These are phyloP conservation scores for Cosmorhoe ocellata DNA, from an alignment of 2,888 invertebrate genomes.

Conservation along the genomic window DNA sequence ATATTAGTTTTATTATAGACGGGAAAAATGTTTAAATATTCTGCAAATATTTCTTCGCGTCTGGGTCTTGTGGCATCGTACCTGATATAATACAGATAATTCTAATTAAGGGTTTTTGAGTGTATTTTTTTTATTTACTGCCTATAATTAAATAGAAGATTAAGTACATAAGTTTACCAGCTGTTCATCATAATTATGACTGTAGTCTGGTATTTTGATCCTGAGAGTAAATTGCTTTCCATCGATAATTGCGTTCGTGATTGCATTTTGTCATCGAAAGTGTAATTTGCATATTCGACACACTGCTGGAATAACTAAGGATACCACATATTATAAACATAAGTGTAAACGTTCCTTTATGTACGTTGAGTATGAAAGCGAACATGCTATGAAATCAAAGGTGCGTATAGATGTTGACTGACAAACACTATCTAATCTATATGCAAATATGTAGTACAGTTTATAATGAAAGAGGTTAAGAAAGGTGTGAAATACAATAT, in stretches of 20 bases:
- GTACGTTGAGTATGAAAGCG: not conserved
- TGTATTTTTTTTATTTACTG: too few species aligned
- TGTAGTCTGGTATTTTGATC: conserved; percentile 18
- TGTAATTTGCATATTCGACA: conserved; percentile 49
- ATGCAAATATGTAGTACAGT: not conserved
- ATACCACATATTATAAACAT: not conserved
- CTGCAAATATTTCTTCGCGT: too few species aligned
- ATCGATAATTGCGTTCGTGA: conserved; percentile 46
- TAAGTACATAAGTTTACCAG: too few species aligned
- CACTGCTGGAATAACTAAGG: conserved; percentile 40
- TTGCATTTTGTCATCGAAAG: conserved; percentile 44
- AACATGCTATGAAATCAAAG: not conserved
- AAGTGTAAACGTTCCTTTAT: not conserved
- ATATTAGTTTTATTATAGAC: too few species aligned
- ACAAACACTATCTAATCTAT: conserved; percentile 1
- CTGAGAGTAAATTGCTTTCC: conserved; percentile 49
- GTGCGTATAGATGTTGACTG: not conserved
- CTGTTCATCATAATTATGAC: too few species aligned
- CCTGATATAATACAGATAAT: too few species aligned
- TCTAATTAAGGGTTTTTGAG: too few species aligned
- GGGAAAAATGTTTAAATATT: too few species aligned
- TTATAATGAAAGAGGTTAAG: not conserved
- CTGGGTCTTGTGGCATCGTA: too few species aligned
- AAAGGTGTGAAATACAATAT: too few species aligned
- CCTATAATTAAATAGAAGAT: too few species aligned